Conservation (phyloP, 2,113 vertebrate species). For the Pavo muticus region DNA sequence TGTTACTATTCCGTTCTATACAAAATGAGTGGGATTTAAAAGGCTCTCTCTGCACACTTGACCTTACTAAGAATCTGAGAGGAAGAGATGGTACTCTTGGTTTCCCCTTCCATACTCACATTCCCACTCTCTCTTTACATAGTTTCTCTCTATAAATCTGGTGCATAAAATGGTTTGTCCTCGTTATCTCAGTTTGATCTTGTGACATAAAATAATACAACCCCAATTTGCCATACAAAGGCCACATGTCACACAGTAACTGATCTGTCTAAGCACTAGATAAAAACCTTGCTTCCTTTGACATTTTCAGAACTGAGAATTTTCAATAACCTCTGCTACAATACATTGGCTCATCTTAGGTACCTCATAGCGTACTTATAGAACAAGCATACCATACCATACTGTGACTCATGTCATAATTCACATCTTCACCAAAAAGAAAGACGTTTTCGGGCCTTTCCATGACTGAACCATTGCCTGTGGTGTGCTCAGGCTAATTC, state of each 20-base stretch:
- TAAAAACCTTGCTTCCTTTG: not conserved
- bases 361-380: fast-evolving
- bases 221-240: not conserved
- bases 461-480: not conserved
- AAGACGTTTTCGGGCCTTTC: not conserved
- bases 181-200: not conserved
- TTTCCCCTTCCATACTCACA: not conserved
- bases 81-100: not conserved
- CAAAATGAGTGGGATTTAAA: not conserved
- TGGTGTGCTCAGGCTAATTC: not conserved
- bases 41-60: not conserved
- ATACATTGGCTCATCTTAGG: not conserved
- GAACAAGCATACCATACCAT: not conserved
- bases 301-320: not conserved
- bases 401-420: not conserved
- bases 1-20: not conserved
- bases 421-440: not conserved
- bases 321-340: not conserved
- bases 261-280: not conserved
- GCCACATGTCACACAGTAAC: not conserved
- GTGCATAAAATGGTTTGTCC: not conserved
- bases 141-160: not conserved
- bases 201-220: not conserved
- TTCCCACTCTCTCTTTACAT: not conserved
- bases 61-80: not conserved